Percentiles rank a stretch among this genome's conserved stretches.
Conservation (phyloP, 2,797 vertebrate genomes). For the Cryptoprocta ferox region DNA sequence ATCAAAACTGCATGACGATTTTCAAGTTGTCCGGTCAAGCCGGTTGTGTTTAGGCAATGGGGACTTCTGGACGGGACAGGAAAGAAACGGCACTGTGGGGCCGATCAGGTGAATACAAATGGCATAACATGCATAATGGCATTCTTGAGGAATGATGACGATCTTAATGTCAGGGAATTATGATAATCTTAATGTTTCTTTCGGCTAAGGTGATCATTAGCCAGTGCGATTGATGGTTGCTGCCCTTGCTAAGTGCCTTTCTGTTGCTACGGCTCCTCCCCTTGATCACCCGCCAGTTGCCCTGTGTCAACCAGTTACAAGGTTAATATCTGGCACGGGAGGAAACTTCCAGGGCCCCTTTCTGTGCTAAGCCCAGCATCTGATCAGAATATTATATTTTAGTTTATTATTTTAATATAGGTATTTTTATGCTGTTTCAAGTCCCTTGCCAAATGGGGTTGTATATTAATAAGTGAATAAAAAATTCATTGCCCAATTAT, state of each 20-base stretch:
- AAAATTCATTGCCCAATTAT: not conserved
- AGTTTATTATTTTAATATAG: not conserved
- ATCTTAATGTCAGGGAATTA: not conserved
- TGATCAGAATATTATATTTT: not conserved
- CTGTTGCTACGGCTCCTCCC: not conserved
- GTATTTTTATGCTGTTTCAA: not conserved
- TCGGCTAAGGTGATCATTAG: not conserved
- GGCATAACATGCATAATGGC: not conserved
- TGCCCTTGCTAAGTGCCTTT: not conserved
- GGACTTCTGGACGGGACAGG: not conserved
- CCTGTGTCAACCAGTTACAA: not conserved
- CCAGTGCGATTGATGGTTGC: not conserved
- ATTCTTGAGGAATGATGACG: not conserved
- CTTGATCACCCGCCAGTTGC: not conserved
- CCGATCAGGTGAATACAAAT: not conserved
- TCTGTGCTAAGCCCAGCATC: not conserved
- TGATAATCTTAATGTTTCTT: not conserved
- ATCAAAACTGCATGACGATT: not conserved
- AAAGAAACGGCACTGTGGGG: not conserved
- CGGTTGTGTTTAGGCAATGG: not conserved
- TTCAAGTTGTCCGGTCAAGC: not conserved
- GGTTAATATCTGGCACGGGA: not conserved
- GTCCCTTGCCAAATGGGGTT: not conserved
- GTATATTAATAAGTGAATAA: not conserved
- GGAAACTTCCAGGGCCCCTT: not conserved